Base-by-base conservation (phyloP, 2,113 vertebrate species). In the Carollia perspicillata region DNA sequence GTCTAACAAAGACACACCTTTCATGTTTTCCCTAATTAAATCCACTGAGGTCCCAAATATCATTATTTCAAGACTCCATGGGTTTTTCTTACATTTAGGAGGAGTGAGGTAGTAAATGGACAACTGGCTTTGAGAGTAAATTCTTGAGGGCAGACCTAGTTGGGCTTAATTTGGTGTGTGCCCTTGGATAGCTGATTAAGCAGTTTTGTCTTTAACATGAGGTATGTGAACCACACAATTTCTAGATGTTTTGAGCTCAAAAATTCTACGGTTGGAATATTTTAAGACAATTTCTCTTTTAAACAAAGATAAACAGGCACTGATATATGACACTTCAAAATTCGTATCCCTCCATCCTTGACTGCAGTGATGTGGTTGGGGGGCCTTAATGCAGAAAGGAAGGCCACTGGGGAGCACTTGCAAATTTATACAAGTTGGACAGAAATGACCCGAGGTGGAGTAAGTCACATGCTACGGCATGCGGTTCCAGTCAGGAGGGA, bases 41-140 rank as follows among this genome's bases (percentile, higher is more conserved):
- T 90, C 22, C 16, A 58, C 2, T 85, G 16, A 95, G 66, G 9
- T 37, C 22, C 42, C 68, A 81, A 83, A 86, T 85, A 79, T 23
- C 80, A 94, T 88, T 84, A 68, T 72, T 96, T 66, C 37, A 94
- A 93, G 42, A 75, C 35, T 89, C 84, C 13, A 60, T 26, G 35
- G 8, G 42, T 47, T 83, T 63, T 94, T 80, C 44, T 84, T 55
- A 90, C 89, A 53, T 91, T 80, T 55, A 83, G 18, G 40, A 78
- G 26, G 18, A 89, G 16, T 95, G 55, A 93, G 11, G 30, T 42
- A 63, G 42, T 81, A 84, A 65, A 58, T 18, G 33, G 40, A 93
- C 93, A 93, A 79, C 28, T 86, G 65, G 37, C 33, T 37, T 80
- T 71, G 18, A 79, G 9, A 94, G 16, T 35, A 91, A 81, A 89